Evolutionary conservation across 2,113 vertebrate genomes (phyloP).

Genomic region (Phoenicopterus ruber): DNA sequence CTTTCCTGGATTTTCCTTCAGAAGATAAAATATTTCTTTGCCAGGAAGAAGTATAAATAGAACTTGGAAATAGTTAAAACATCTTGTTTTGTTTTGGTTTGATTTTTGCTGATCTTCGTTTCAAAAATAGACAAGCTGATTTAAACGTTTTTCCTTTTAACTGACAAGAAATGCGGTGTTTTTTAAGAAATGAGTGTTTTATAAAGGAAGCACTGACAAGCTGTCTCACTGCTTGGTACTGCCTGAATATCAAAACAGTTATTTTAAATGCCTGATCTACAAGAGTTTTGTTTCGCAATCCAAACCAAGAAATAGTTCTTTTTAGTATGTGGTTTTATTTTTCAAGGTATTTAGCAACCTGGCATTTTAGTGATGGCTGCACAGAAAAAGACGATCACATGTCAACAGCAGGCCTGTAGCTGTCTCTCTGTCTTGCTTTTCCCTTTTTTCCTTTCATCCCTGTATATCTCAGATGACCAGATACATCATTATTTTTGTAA

Average conservation of each 20-base stretch:
- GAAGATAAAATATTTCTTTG: neutral
- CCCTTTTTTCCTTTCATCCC: neutral
- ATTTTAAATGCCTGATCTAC: constrained; percentile 17
- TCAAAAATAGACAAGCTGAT: constrained; percentile 49
- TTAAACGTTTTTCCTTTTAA: constrained; percentile 41
- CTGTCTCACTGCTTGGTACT: constrained; percentile 19
- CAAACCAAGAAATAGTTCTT: constrained; percentile 21
- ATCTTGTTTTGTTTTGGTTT: constrained; percentile 23
- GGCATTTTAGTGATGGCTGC: neutral
- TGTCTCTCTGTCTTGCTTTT: neutral
- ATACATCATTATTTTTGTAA: constrained; percentile 44
- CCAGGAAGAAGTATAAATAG: neutral
- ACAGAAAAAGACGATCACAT: neutral
- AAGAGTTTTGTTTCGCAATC: neutral
- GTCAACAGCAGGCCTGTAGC: neutral
- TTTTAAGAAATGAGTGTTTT: neutral
- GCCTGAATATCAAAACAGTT: constrained; percentile 46
- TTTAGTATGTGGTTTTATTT: neutral
- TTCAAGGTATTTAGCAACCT: constrained; percentile 17
- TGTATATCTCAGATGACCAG: neutral
- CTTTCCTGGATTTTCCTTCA: neutral
- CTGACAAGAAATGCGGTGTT: neutral
- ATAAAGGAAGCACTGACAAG: constrained; percentile 23
- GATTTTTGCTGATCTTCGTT: constrained; percentile 31
- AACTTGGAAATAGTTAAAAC: neutral